Base-by-base conservation (phyloP, 2,797 vertebrate genomes). In the Siniperca undulata region DNA sequence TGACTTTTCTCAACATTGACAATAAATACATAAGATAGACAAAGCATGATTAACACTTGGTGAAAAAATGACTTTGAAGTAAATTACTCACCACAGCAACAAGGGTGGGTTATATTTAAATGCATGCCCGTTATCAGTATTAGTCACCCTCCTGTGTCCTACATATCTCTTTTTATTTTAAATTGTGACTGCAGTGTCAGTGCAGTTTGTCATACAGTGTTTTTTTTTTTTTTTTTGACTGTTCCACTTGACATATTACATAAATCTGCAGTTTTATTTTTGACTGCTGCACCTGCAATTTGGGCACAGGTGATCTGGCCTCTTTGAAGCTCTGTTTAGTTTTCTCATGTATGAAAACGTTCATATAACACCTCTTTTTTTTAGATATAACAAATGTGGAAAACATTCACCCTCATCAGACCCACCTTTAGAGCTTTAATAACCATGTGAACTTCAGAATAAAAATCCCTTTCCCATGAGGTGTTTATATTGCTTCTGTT, bases 241-340 rank as follows among this genome's bases (percentile, higher is more conserved):
- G 19, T 76, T 86, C 69, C 70, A 69, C 36, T 36, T 60, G 60
- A 83, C 56, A 34, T 55, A 58, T 83, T 79, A 46, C 9, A 86
- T 72, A 81, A 85, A 80, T 74, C 73, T 59, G 74, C 76, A 9
- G 50, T 70, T 86, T 81, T 55, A 84, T 87, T 90, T 86, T 67
- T 42, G 66, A 86, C 74, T 53, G 66, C 75, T 85, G 70, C 88
- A 89, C 83, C 85, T 84, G 80, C 80, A 83, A 53, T 67, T 34
- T 65, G 76, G 81, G 55, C 60, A 19, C 75, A 83, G 75, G 74
- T 86, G 81, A 79, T 78, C 8, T 5, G 5, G 62, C 53, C 44
- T 65, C 69, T 68, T 66, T 85, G 78, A 88, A 61, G 62, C 55
- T 73, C n/a, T n/a, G 62, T 52, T 55, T 44, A 60, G 74, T 77